These are phyloP conservation scores for Xiphias gladius DNA, from an alignment of 2,113 vertebrate species.

Conservation along the genomic window DNA sequence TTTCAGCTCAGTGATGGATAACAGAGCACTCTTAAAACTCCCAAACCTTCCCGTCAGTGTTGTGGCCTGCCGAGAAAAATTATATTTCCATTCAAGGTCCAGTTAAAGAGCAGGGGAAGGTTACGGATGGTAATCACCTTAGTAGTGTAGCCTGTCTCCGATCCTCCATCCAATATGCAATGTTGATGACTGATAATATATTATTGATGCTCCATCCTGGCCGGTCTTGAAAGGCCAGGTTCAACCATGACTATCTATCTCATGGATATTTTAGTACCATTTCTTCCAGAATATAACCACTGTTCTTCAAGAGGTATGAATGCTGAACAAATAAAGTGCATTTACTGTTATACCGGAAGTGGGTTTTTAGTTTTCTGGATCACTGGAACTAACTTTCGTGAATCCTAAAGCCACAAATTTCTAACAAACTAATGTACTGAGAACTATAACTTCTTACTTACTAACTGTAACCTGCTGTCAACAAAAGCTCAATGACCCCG, in stretches of 20 bases:
- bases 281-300: slow-evolving; percentile 60
- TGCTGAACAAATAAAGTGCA: slow-evolving; percentile 42
- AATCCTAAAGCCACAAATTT: background rate
- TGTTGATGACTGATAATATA: slow-evolving; percentile 72
- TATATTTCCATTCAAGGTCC: slow-evolving; percentile 63
- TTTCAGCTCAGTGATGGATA: slow-evolving; percentile 55
- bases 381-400: background rate
- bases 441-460: background rate
- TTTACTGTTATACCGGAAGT: background rate
- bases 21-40: slow-evolving; percentile 51
- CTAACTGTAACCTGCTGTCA: background rate
- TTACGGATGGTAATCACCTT: slow-evolving; percentile 71
- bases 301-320: slow-evolving; percentile 35
- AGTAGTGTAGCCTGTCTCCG: slow-evolving; percentile 65
- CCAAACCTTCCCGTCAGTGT: slow-evolving; percentile 52
- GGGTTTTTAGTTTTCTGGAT: background rate
- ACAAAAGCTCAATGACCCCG: slow-evolving; percentile 16
- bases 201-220: slow-evolving; percentile 75
- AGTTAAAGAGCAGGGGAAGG: slow-evolving; percentile 56
- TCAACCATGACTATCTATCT: slow-evolving; percentile 59
- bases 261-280: slow-evolving; percentile 75
- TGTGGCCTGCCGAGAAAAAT: slow-evolving; percentile 53
- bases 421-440: background rate
- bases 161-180: slow-evolving; percentile 76
- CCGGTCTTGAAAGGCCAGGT: slow-evolving; percentile 72